phyloP scores from a whole-genome alignment of 2,797 vertebrate genomes.

The Crenichthys baileyi region DNA sequence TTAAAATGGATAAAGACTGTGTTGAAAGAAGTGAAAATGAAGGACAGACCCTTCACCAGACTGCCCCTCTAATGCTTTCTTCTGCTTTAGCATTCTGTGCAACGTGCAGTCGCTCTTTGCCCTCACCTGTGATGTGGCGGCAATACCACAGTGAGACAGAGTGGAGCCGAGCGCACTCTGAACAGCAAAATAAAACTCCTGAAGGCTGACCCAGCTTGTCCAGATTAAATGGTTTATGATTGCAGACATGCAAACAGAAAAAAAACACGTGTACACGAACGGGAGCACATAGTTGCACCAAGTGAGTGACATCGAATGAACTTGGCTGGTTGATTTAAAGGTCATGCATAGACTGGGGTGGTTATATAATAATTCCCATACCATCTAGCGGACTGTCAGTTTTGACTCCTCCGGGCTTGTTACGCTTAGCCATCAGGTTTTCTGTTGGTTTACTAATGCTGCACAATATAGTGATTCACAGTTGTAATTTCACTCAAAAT shows the following conservation, averaged over 20 bases:
- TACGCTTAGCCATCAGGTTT: not conserved
- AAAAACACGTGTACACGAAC: conserved; percentile 24
- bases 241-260: conserved; percentile 10
- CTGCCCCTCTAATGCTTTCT: conserved; percentile 1
- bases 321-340: conserved; percentile 30
- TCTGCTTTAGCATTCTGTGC: conserved; percentile 46
- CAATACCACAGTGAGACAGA: conserved; percentile 63
- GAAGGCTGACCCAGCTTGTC: conserved; percentile 24
- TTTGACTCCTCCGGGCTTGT: not conserved
- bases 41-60: conserved; percentile 29
- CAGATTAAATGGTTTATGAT: conserved; percentile 37
- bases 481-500: not conserved
- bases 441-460: not conserved
- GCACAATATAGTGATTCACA: not conserved
- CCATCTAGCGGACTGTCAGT: not conserved
- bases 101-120: conserved; percentile 51
- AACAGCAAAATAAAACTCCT: conserved; percentile 53
- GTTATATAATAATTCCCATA: conserved; percentile 2
- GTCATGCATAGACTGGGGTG: not conserved
- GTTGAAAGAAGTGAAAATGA: conserved; percentile 29
- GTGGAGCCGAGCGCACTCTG: conserved; percentile 47
- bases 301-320: conserved; percentile 9
- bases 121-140: conserved; percentile 68
- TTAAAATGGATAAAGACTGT: conserved; percentile 35
- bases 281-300: conserved; percentile 18